Evolutionary conservation across 2,888 invertebrate genomes (phyloP), one percentile per base, ranked within the genome.

Genomic region (Glomeris marginata): DNA sequence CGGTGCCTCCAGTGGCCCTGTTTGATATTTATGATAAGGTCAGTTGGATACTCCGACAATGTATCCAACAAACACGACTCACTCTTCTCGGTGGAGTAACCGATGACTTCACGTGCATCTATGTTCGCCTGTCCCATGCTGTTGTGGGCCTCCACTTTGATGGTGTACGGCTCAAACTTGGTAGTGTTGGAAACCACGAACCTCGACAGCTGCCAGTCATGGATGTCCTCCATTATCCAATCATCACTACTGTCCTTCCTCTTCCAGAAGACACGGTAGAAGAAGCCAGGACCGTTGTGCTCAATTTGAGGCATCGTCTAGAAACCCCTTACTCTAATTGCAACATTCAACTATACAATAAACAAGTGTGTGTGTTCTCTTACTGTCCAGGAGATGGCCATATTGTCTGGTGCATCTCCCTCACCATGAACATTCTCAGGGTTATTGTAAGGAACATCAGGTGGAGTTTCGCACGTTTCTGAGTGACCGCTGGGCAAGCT

Each of bases 291-390:
- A 0, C 84, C 97, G 71, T 97, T 92, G 71, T 97, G 95, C 62
- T 97, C 92, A 58, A 95, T 87, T 67, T 87, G 81, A 0, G 90
- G 83, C 94, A 98, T 95, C 57, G 83, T 80, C 80, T 83, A 63
- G 34, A 65, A 63, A 28, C 28, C 3, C 28, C 28, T 28, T n/a
- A n/a, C n/a, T n/a, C n/a, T n/a, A n/a, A n/a, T n/a, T n/a, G n/a
- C n/a, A n/a, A n/a, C n/a, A n/a, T n/a, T n/a, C n/a, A n/a, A n/a
- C n/a, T n/a, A n/a, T n/a, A n/a, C n/a, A n/a, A n/a, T n/a, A n/a
- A n/a, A n/a, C n/a, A n/a, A n/a, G n/a, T n/a, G n/a, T n/a, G n/a
- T n/a, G n/a, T n/a, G 8, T 20, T 2, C 34, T 73, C 75, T 72
- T 59, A 82, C 82, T 60, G 91, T 86, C 97, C 97, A 98, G 0